Evolutionary conservation across 2,888 invertebrate genomes (phyloP), one percentile per base, ranked within the genome.

Genomic region (Drosophila nr. fundita): DNA sequence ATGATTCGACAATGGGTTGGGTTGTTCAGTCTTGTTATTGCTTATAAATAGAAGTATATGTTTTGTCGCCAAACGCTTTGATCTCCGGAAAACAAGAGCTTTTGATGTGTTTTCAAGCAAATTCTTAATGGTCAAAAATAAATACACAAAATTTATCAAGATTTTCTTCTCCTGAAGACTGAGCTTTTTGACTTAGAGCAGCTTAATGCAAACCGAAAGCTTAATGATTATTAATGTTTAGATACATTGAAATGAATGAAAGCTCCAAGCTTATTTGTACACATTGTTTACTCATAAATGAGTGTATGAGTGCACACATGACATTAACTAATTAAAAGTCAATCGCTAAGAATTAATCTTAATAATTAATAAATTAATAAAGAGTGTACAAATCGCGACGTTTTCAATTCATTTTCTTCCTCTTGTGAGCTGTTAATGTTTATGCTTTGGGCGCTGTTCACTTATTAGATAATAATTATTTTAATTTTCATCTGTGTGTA

Each of bases 381-480:
- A 61, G 61, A 52, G 59, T 36, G 29, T 60, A 4, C 34, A 60
- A n/a, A 0, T 52, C 36, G 59, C 59, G 55, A 13, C 40, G 24
- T 11, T 21, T 38, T 27, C 18, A 21, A n/a, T 15, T 52, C 15
- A 40, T 53, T 27, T 54, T 15, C 18, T 42, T 76, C 57, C 53
- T 76, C 54, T 64, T 68, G 53, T 15, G 63, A 58, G 30, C 42
- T 38, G 59, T 65, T 76, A 68, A 67, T 36, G 30, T 21, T 45
- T 29, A 27, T 34, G 27, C 21, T 63, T 54, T 55, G 30, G 29
- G 34, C 36, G 34, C 42, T 50, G 38, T 58, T 66, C 57, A 57
- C 48, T 67, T 69, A 64, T 77, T 69, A 69, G 73, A 52, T 69
- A 77, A 77, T 69, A 67, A 64, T 68, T 78, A 73, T 73, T 77